Evolutionary conservation across 2,888 invertebrate species (phyloP), one percentile per base, ranked within the genome.

Genomic region (Acleris literana): DNA sequence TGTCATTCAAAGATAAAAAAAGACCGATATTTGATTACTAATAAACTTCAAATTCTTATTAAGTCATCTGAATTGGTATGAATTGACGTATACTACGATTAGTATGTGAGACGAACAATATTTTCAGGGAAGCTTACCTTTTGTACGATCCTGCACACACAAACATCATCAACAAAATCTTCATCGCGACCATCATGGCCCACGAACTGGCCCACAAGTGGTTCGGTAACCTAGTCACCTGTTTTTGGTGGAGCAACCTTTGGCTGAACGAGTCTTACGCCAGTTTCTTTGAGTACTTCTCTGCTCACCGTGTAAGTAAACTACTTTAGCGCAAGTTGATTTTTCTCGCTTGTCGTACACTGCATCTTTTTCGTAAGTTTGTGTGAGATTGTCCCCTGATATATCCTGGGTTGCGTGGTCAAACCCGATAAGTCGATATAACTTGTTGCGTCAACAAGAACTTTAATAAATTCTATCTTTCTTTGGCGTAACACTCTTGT

Each of bases 141-240:
- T 71, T 94, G 5, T 93, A 90, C 70, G 92, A 94, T 53, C 74
- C 78, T 5, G 59, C 71, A 0, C 81, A 93, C 69, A 93, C 93
- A 0, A 92, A 93, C 54, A 59, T 90, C 2, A 69, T 57, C 43
- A 88, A 85, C 64, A 91, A 94, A 73, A 93, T 94, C 72, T 83
- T 86, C 63, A 93, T 95, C 5, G 93, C 93, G 0, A 88, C 94
- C 0, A 93, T 94, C 6, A 90, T 95, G 68, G 95, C 96, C 0
- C 97, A 97, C 81, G 97, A 97, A 81, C 83, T 97, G 53, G 95
- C 96, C 0, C 97, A 97, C 84, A 96, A 95, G 83, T 97, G 97
- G 97, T 96, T 97, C 78, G 97, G 97, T 6, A 95, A 97, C 81
- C 86, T 95, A 57, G 95, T 96, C n/a, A 96, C 96, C 0, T 94